phyloP scores from a whole-genome alignment of 1,140 invertebrate genomes.

The Drosophila sechellia region DNA sequence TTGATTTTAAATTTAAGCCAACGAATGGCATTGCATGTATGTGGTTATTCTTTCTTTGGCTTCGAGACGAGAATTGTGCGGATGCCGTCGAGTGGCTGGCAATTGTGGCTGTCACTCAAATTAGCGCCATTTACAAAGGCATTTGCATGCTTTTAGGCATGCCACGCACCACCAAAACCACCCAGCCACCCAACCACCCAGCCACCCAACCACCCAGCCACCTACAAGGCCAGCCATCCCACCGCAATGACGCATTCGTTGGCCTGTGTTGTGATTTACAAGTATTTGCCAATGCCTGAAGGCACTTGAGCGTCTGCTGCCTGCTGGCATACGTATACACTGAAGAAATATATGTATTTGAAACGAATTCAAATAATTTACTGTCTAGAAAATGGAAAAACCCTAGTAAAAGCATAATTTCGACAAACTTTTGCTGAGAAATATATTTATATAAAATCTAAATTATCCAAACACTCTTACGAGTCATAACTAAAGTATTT shows the following conservation, averaged over 20 bases:
- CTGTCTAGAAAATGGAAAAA: no score
- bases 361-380: neutral
- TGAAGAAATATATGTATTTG: neutral
- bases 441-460: neutral
- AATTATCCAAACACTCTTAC: no score
- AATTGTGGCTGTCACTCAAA: slow-evolving; percentile 71
- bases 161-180: slow-evolving; percentile 28
- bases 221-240: neutral
- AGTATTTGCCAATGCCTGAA: slow-evolving; percentile 68
- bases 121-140: slow-evolving; percentile 68
- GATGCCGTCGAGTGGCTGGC: slow-evolving; percentile 35
- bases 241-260: slow-evolving; percentile 46
- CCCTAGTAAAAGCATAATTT: no score
- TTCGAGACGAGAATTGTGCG: slow-evolving; percentile 15
- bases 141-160: slow-evolving; percentile 61
- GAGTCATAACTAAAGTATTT: neutral
- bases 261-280: slow-evolving; percentile 64
- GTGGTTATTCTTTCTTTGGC: slow-evolving; percentile 25
- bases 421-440: no score
- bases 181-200: neutral
- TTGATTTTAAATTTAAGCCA: slow-evolving; percentile 69
- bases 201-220: slow-evolving; percentile 1
- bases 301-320: slow-evolving; percentile 42
- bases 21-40: slow-evolving; percentile 47
- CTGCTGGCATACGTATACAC: slow-evolving; percentile 13